Conservation (phyloP, 2,113 vertebrate genomes). For the Solea solea region DNA sequence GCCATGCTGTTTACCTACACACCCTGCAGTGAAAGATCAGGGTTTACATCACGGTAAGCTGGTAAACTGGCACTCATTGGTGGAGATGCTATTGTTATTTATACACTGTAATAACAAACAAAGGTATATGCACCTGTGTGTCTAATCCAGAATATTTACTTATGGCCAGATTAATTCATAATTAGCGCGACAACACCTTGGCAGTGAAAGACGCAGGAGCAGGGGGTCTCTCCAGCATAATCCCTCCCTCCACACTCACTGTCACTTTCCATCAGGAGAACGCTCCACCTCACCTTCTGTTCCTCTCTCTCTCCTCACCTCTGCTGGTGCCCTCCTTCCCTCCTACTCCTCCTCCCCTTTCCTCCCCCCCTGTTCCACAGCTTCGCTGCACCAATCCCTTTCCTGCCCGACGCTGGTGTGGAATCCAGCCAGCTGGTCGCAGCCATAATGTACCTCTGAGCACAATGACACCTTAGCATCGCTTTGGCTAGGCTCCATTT, state of each 20-base stretch:
- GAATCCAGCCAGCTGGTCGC: slow-evolving; percentile 46
- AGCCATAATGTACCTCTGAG: slow-evolving; percentile 30
- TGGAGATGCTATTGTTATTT: too few relatives aligned
- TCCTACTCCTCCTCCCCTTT: neutral
- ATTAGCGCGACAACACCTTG: slow-evolving; percentile 16
- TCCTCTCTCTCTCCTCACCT: slow-evolving; percentile 66
- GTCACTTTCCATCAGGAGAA: slow-evolving; percentile 75
- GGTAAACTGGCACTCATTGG: too few relatives aligned
- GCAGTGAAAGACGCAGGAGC: neutral
- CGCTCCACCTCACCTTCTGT: slow-evolving; percentile 64
- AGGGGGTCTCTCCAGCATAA: slow-evolving; percentile 31
- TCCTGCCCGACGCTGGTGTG: slow-evolving; percentile 45
- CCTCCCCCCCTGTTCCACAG: neutral
- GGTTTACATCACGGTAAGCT: too few relatives aligned
- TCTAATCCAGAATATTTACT: too few relatives aligned
- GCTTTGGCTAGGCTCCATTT: slow-evolving; percentile 11
- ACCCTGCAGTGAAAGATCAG: too few relatives aligned
- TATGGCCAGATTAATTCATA: neutral
- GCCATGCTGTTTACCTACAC: too few relatives aligned
- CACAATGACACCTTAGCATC: slow-evolving; percentile 24
- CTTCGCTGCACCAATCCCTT: slow-evolving; percentile 19
- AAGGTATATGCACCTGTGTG: too few relatives aligned
- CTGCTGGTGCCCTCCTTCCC: neutral
- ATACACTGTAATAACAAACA: too few relatives aligned
- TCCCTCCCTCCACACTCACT: slow-evolving; percentile 41